Evolutionary conservation across 2,797 vertebrate genomes (phyloP), one percentile per base, ranked within the genome.

Genomic region (Sorex maritimensis): DNA sequence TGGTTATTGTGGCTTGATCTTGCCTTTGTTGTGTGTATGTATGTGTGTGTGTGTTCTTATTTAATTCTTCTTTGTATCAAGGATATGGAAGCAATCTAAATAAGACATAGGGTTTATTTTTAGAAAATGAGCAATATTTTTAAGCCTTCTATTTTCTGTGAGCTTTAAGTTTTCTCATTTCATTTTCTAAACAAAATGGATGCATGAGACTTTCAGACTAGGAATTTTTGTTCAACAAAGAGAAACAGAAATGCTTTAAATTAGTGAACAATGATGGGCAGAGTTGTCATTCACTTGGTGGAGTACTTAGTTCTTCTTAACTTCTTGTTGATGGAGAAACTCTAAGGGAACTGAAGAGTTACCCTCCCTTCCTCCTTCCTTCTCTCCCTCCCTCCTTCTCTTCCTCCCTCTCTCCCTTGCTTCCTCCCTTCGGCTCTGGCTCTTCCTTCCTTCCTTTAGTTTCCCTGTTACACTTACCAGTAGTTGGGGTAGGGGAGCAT

Each of bases 271-370:
- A 86, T 17, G 49, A 52, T 49, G 41, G 8, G 28, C 83, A 95
- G 63, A 8, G 15, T 75, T 6, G 85, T 85, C 68, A 12, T 81
- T 5, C 52, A 69, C 1, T 78, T 81, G 41, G 83, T 65, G 21
- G 82, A 17, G 7, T 90, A 6, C 3, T 38, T 91, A 88, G 10
- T 88, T 94, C 89, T 78, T 41, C 30, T 87, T 87, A 92, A 82
- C n/a, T 83, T 74, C 19, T 84, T 87, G 5, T 69, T 88, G 41
- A 84, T 3, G 93, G 84, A 84, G 49, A n/a, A 38, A 79, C 85
- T 68, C 46, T 46, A 65, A 88, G 28, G 34, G 14, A 84, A 86
- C 19, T 21, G 55, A 69, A 89, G 15, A 81, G 52, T 55, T 61
- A 21, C 15, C 58, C 58, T 61, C 19, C 19, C 58, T 61, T 6